Evolutionary conservation across 2,888 invertebrate genomes (phyloP).

Genomic region (Heteropelma amictum): DNA sequence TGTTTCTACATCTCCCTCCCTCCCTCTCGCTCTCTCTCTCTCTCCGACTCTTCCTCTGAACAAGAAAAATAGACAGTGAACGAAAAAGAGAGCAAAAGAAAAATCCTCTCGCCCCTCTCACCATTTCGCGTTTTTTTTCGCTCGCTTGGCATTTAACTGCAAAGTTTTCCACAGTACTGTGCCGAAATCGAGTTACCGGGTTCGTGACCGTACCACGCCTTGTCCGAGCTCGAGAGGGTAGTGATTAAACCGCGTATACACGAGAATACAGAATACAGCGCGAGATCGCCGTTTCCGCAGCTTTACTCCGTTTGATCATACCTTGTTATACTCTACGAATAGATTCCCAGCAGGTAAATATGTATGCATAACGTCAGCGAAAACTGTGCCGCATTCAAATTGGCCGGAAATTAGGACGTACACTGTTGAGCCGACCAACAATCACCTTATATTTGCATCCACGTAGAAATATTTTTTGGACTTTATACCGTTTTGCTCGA

Average conservation of each 20-base stretch:
- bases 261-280: slow-evolving; percentile 8
- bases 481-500: background rate
- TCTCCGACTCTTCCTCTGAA: too few relatives aligned
- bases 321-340: slow-evolving; percentile 40
- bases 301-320: slow-evolving; percentile 18
- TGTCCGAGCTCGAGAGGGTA: slow-evolving; percentile 37
- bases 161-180: slow-evolving; percentile 17
- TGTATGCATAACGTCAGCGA: slow-evolving; percentile 48
- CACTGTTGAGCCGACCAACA: slow-evolving; percentile 40
- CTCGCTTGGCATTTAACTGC: slow-evolving; percentile 11
- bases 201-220: slow-evolving; percentile 47
- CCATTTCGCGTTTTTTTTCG: background rate
- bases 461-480: background rate
- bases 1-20: too few relatives aligned
- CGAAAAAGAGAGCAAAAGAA: background rate
- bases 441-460: slow-evolving; percentile 20
- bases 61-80: background rate
- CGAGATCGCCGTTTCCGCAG: slow-evolving; percentile 4
- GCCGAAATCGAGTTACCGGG: slow-evolving; percentile 35
- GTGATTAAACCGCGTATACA: slow-evolving; percentile 49
- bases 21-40: too few relatives aligned
- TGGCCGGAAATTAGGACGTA: slow-evolving; percentile 48
- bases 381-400: slow-evolving; percentile 56
- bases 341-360: slow-evolving; percentile 53
- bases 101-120: background rate